Conservation (phyloP, 2,888 invertebrate genomes). For the Aleiodes alternator region DNA sequence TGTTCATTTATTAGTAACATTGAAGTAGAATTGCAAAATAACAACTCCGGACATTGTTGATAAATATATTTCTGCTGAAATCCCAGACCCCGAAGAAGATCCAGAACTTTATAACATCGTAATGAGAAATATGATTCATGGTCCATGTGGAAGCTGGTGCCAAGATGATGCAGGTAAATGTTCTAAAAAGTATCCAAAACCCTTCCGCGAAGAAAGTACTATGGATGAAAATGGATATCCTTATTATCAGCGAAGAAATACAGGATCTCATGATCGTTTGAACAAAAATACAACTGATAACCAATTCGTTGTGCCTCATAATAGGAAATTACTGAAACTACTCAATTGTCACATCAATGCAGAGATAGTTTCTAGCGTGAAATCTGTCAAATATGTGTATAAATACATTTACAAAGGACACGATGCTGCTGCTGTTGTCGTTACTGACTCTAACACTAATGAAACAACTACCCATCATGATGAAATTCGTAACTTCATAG, state of each 20-base stretch:
- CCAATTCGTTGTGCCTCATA: background rate
- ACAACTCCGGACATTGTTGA: too few species aligned
- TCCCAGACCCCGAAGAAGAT: too few species aligned
- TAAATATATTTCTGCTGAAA: too few species aligned
- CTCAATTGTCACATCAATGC: conserved; percentile 13
- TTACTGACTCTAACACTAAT: conserved; percentile 49
- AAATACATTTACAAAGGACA: conserved; percentile 10
- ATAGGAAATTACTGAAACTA: background rate
- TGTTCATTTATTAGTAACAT: too few species aligned
- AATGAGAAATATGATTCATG: conserved; percentile 9
- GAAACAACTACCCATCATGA: conserved; percentile 25
- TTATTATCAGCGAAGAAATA: background rate
- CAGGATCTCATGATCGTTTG: background rate
- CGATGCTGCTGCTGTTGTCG: conserved; percentile 21
- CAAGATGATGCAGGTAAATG: background rate
- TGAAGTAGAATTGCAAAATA: too few species aligned
- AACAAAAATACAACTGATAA: background rate
- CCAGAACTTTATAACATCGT: too few species aligned
- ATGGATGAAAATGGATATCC: conserved; percentile 16
- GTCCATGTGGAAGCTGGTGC: background rate
- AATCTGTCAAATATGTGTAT: background rate
- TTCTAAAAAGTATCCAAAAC: background rate
- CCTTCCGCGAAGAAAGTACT: background rate
- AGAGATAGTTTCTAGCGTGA: conserved; percentile 1
- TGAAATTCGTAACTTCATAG: conserved; percentile 43